phyloP scores from a whole-genome alignment of 2,888 invertebrate species.

The Brenthis ino region DNA sequence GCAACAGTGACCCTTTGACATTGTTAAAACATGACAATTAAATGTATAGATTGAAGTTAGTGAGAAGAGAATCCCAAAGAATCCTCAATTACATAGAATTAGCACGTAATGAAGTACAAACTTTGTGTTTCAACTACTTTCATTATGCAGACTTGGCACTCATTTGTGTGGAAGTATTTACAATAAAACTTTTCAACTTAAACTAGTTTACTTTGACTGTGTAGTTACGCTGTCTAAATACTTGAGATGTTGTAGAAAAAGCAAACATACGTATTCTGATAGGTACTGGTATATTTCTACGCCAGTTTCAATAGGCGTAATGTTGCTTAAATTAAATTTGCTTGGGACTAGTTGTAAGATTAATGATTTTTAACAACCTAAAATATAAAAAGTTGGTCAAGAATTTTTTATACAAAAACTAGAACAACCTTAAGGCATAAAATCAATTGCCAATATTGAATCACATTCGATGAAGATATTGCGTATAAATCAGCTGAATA shows the following conservation, averaged over 20 bases:
- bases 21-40: background rate
- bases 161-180: conserved; percentile 54
- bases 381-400: background rate
- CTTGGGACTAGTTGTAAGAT: background rate
- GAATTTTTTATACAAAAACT: too few relatives aligned
- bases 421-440: too few relatives aligned
- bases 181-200: conserved; percentile 52
- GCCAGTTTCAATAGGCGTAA: background rate
- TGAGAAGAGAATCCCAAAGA: conserved; percentile 33
- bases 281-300: background rate
- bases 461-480: too few relatives aligned
- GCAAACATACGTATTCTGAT: conserved; percentile 25
- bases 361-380: background rate
- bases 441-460: too few relatives aligned
- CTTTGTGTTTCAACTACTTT: conserved; percentile 45
- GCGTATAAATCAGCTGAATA: too few relatives aligned
- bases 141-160: conserved; percentile 52
- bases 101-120: conserved; percentile 45
- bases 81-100: conserved; percentile 44
- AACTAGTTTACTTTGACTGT: conserved; percentile 44
- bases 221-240: conserved; percentile 29
- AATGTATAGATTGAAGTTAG: conserved; percentile 26
- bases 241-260: conserved; percentile 27
- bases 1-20: too few relatives aligned
- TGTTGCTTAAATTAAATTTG: background rate